Conservation (phyloP, 2,113 vertebrate genomes). For the Prietella phreatophila region DNA sequence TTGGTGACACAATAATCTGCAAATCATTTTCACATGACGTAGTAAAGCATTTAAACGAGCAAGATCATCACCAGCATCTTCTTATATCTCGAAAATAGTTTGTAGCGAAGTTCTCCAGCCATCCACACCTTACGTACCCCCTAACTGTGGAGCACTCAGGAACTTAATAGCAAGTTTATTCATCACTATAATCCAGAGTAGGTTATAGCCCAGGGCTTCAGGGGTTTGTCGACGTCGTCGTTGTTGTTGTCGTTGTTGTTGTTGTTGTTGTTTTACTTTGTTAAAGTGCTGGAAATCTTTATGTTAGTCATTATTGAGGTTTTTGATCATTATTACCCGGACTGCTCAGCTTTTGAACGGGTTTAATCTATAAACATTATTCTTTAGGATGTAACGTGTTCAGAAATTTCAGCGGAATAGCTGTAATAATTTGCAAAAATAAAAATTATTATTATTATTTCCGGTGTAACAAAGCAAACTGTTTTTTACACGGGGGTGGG, state of each 20-base stretch:
- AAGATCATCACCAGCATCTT: background rate
- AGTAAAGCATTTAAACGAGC: too few relatives aligned
- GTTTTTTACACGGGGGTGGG: too few relatives aligned
- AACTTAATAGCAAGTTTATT: background rate
- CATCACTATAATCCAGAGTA: background rate
- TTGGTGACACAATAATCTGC: too few relatives aligned
- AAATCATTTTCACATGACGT: too few relatives aligned
- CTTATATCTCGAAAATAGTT: background rate
- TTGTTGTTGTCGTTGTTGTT: background rate
- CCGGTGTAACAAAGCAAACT: background rate
- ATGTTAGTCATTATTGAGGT: background rate
- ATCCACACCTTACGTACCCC: background rate
- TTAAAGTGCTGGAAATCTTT: background rate
- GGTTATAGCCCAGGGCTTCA: background rate
- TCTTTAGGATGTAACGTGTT: background rate
- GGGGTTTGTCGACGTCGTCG: background rate
- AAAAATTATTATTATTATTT: background rate
- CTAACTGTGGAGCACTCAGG: background rate
- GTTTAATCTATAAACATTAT: background rate
- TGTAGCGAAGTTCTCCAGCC: background rate
- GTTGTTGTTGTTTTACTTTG: background rate
- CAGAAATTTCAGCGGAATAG: background rate
- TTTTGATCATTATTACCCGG: background rate
- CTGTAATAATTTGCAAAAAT: background rate
- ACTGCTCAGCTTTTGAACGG: background rate